Evolutionary conservation across 2,113 vertebrate species (phyloP), one percentile per base, ranked within the genome.

Genomic region (Cinclus mexicanus): DNA sequence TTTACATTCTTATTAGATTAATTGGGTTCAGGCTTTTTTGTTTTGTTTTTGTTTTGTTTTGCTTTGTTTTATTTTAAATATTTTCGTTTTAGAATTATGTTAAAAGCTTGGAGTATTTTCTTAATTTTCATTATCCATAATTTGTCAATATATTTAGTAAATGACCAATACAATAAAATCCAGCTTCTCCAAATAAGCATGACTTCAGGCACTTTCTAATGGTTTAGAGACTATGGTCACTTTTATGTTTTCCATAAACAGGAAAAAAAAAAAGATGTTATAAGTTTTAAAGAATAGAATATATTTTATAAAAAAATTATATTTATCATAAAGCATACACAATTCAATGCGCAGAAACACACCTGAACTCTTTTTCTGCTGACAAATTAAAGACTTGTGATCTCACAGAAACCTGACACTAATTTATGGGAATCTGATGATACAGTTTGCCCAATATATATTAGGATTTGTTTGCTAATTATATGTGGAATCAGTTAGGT

Each of bases 11-110:
- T 74, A 21, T 56, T 65, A 59, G 1, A 2, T 55, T 59, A 2
- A 2, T 28, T 46, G 1, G 2, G 19, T 12, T 55, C 17, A 1
- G 4, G 4, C 1, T 6, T 31, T 13, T 18, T 2, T 7, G 12
- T 28, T 37, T 37, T 37, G 35, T 37, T 37, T 37, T 37, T 23
- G 21, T 47, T 17, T 29, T 28, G 9, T 52, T 49, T 50, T 50
- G 13, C 15, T 50, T 50, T 50, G 9, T 52, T 28, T 52, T 52
- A 33, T 16, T 35, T 72, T 35, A 16, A 31, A 16, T 46, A 25
- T 65, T 65, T 72, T 52, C 35, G 2, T 12, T 72, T 72, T 72
- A 41, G 1, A 20, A 25, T 35, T 71, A 7, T 55, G 24, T 49
- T 52, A 71, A 84, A 78, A 2, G 4, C 4, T 24, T 26, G 0